Base-by-base conservation (phyloP, 2,888 invertebrate genomes). In the Halocaridina rubra region DNA sequence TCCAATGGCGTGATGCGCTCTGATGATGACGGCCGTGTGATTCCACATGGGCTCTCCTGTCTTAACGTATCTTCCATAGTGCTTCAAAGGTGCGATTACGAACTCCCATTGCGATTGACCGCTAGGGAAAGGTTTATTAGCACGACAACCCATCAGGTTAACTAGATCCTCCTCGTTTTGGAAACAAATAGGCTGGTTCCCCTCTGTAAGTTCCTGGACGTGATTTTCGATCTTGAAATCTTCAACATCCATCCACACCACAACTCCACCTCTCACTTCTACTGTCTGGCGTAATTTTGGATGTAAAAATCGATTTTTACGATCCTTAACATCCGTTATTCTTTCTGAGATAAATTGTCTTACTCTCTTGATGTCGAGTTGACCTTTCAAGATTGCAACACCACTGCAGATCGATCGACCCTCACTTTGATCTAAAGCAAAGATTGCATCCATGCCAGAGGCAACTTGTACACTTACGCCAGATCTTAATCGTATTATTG, bases 361-460 rank as follows among this genome's bases (percentile, higher is more conserved):
- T 8, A 79, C 79, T 1, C 57, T 33, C 8, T 46, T 72, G 16
- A 84, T 57, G n/a, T 29, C 33, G 19, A 80, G 53, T 30, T 29
- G 29, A 1, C 84, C 84, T 7, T 67, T 59, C 33, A 84, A 33
- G 4, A 84, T 27, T 30, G 67, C 33, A 7, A 30, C 79, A 13
- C 61, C 79, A 22, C 79, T 67, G 74, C 79, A 74, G 32, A 79
- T 74, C 8, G 84, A 72, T 33, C 79, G 19, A 10, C 79, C 84
- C 13, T 53, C 74, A 24, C 33, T 32, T 2, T 78, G 79, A 32
- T 84, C 84, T 24, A 84, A 61, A 33, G 78, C 75, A 53, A 84
- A 84, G 32, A 84, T 74, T 7, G 84, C 84, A 19, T 84, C 84
- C 79, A 84, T 79, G 10, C 84, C 84, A 16, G 78, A 67, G 16